Percentiles rank a stretch among this genome's conserved stretches.
phyloP scores from a whole-genome alignment of 2,113 vertebrate species.

The Carassius gibelio region DNA sequence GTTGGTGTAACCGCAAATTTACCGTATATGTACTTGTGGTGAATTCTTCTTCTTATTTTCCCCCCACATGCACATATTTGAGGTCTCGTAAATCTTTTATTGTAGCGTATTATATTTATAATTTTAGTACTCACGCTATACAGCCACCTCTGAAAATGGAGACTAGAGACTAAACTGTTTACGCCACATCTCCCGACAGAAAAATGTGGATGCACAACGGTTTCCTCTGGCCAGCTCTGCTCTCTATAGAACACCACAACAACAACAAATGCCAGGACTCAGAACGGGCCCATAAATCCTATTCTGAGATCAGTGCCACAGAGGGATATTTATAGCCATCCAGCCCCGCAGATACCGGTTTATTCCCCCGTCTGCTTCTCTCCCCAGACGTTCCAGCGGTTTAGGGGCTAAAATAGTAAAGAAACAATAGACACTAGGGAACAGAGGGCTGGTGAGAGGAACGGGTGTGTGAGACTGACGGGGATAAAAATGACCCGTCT shows the following conservation, averaged over 20 bases:
- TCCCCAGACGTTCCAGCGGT: slow-evolving; percentile 48
- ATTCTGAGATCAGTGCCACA: slow-evolving; percentile 50
- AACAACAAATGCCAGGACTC: slow-evolving; percentile 41
- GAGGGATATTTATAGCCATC: slow-evolving; percentile 46
- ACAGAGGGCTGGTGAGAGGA: slow-evolving; percentile 21
- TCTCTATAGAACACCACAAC: slow-evolving; percentile 42
- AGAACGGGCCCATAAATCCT: slow-evolving; percentile 38
- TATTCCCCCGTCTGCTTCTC: slow-evolving; percentile 42
- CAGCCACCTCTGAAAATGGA: slow-evolving; percentile 28
- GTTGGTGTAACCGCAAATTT: neutral
- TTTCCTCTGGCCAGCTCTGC: slow-evolving; percentile 46
- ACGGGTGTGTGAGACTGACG: neutral
- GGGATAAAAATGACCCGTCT: slow-evolving; percentile 38
- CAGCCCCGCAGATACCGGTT: slow-evolving; percentile 22
- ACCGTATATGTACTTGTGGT: neutral
- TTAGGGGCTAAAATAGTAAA: slow-evolving; percentile 56
- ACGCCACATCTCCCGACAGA: slow-evolving; percentile 30
- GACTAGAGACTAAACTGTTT: slow-evolving; percentile 46
- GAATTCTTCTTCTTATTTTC: neutral
- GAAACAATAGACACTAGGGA: slow-evolving; percentile 38
- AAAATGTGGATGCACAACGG: slow-evolving; percentile 23
- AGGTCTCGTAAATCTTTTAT: slow-evolving; percentile 25
- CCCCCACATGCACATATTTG: neutral
- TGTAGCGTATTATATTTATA: slow-evolving; percentile 21
- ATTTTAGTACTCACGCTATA: slow-evolving; percentile 24